phyloP scores from a whole-genome alignment of 2,888 invertebrate species.

The Caenorhabditis sp. region DNA sequence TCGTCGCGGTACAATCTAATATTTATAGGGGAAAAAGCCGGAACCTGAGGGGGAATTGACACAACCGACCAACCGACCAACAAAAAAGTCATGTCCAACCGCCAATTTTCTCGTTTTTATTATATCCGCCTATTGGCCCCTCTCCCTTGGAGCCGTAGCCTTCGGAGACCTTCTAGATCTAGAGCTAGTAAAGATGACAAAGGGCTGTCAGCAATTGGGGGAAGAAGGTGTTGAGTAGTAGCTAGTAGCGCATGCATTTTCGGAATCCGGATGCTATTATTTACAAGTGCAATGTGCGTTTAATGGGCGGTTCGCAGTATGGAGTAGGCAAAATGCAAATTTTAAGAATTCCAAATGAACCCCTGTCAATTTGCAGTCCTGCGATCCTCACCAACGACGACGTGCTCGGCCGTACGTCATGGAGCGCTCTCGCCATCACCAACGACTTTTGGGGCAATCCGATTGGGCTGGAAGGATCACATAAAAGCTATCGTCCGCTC shows the following conservation, averaged over 20 bases:
- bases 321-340: too few relatives aligned
- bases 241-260: too few relatives aligned
- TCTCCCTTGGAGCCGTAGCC: too few relatives aligned
- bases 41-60: conserved; percentile 15
- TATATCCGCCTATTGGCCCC: conserved; percentile 1
- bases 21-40: conserved; percentile 23
- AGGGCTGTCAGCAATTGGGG: too few relatives aligned
- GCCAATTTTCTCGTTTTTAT: conserved; percentile 53
- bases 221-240: too few relatives aligned
- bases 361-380: conserved; percentile 87
- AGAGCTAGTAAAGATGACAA: conserved; percentile 35
- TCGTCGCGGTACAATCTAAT: conserved; percentile 19
- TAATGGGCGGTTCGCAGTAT: not conserved
- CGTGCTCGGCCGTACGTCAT: conserved; percentile 88
- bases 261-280: not conserved
- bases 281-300: conserved; percentile 6
- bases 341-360: too few relatives aligned
- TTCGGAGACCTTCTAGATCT: too few relatives aligned
- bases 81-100: not conserved
- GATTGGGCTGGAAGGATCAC: conserved; percentile 93
- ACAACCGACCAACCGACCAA: not conserved
- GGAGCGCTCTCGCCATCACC: conserved; percentile 90
- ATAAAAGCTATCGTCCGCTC: conserved; percentile 96
- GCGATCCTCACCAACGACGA: conserved; percentile 96
- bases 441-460: conserved; percentile 99